phyloP scores from a whole-genome alignment of 2,113 vertebrate species.

The Pyxicephalus adspersus region DNA sequence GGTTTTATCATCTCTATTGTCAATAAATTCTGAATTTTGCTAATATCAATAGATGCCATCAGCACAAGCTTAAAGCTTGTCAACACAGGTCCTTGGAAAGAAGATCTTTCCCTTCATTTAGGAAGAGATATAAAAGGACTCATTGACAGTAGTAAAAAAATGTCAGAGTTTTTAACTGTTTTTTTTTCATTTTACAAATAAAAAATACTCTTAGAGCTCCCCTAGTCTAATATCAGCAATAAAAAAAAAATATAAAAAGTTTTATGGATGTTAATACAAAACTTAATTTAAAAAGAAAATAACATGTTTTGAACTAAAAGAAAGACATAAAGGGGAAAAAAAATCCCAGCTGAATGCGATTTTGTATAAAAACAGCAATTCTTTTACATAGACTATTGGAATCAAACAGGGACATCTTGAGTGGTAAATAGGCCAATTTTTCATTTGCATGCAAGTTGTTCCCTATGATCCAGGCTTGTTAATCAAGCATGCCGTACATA shows the following conservation, averaged over 20 bases:
- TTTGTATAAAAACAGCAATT: slow-evolving; percentile 64
- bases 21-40: no score
- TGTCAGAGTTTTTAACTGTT: no score
- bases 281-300: neutral
- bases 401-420: slow-evolving; percentile 44
- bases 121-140: no score
- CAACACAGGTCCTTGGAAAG: no score
- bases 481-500: neutral
- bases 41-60: no score
- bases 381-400: slow-evolving; percentile 55
- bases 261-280: neutral
- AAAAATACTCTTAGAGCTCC: no score
- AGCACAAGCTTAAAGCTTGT: no score
- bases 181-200: no score
- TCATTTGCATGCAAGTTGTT: slow-evolving; percentile 27
- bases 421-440: slow-evolving; percentile 50
- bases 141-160: no score
- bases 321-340: slow-evolving; percentile 59
- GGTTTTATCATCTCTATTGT: no score
- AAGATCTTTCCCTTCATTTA: no score
- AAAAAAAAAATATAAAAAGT: neutral
- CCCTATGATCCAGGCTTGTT: neutral
- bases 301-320: neutral
- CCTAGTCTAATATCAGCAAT: neutral
- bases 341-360: slow-evolving; percentile 64